Conservation (phyloP, 2,797 vertebrate genomes). For the Micropoecilia bifurca region DNA sequence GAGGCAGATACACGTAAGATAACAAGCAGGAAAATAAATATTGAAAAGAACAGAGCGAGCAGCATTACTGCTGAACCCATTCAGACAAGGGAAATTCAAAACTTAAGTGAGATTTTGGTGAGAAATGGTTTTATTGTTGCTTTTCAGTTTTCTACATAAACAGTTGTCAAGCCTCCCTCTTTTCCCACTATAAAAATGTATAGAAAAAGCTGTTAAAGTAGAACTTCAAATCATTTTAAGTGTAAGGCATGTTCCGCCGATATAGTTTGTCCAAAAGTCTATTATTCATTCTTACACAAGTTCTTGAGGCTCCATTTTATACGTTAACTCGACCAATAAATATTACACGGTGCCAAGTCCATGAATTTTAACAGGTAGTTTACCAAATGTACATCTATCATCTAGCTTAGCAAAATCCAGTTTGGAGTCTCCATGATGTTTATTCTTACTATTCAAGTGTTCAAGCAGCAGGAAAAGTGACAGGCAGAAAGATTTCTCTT, state of each 20-base stretch:
- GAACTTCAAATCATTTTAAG: no score
- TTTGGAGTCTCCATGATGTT: neutral
- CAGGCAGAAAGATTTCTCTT: neutral
- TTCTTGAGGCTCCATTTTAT: neutral
- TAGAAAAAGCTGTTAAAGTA: neutral
- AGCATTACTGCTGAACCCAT: neutral
- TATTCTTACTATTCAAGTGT: neutral
- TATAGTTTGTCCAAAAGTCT: neutral
- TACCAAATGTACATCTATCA: neutral
- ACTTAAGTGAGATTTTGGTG: neutral
- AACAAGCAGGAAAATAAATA: neutral
- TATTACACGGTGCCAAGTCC: neutral
- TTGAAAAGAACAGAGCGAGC: neutral
- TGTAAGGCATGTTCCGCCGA: neutral
- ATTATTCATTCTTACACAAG: neutral
- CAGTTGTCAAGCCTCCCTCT: neutral
- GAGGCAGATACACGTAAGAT: neutral
- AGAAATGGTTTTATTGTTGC: neutral
- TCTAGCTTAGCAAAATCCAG: neutral
- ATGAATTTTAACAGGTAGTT: neutral
- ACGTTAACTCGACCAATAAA: neutral
- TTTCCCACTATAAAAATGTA: neutral
- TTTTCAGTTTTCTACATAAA: neutral
- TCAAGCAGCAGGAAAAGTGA: neutral
- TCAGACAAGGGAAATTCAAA: neutral